phyloP scores from a whole-genome alignment of 2,113 vertebrate genomes.

The Rhinichthys klamathensis region DNA sequence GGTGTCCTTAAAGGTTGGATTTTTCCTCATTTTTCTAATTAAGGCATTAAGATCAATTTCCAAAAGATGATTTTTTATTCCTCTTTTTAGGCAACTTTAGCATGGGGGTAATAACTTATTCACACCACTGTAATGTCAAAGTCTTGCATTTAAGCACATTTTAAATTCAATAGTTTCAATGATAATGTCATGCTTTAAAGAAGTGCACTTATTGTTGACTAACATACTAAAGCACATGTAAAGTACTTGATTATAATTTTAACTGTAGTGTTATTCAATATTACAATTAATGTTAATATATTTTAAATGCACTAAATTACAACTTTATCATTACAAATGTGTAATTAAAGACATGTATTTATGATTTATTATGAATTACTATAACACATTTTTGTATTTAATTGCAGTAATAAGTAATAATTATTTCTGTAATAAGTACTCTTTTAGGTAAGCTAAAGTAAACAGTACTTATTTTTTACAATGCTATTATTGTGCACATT shows the following conservation, averaged over 20 bases:
- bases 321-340: neutral
- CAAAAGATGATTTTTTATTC: no score
- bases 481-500: neutral
- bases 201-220: neutral
- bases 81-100: no score
- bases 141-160: no score
- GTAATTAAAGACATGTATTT: neutral
- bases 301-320: neutral
- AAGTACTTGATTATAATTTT: neutral
- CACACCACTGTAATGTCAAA: no score
- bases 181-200: neutral
- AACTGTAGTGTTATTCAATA: neutral
- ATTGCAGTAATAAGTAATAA: neutral
- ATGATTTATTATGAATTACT: neutral
- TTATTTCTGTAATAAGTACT: neutral
- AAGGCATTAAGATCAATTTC: no score
- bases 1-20: no score
- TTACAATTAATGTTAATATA: neutral
- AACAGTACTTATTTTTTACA: neutral
- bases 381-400: neutral
- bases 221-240: neutral
- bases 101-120: no score
- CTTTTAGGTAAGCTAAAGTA: neutral
- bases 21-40: no score
- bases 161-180: no score